Percentiles rank a stretch among this genome's conserved stretches.
phyloP scores from a whole-genome alignment of 2,797 vertebrate genomes.

The Lophotriccus pileatus region DNA sequence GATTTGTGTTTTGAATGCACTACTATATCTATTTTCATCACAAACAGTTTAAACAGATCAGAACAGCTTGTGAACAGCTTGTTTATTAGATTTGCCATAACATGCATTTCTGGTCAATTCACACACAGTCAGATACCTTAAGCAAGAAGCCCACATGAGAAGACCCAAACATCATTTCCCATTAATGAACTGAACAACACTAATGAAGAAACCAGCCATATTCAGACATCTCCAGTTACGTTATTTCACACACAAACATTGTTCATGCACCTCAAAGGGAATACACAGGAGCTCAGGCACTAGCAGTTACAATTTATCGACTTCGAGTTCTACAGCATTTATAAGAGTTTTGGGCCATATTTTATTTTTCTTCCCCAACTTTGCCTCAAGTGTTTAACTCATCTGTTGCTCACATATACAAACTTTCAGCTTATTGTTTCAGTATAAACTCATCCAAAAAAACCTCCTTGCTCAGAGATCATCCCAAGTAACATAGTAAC shows the following conservation, averaged over 20 bases:
- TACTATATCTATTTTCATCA: background rate
- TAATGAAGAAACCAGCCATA: background rate
- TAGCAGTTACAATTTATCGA: background rate
- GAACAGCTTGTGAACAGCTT: background rate
- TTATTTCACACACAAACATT: background rate
- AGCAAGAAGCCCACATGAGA: background rate
- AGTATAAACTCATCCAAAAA: background rate
- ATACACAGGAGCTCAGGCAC: background rate
- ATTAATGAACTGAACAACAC: background rate
- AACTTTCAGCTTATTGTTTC: background rate
- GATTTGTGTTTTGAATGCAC: background rate
- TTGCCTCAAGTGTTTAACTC: background rate
- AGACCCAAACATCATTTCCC: background rate
- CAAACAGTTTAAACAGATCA: background rate
- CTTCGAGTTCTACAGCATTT: background rate
- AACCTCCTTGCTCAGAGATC: background rate
- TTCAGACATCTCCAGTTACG: background rate
- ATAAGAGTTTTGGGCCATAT: background rate
- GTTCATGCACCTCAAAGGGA: background rate
- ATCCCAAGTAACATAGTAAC: background rate
- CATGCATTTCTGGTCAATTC: background rate
- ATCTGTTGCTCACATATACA: background rate
- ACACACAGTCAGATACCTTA: background rate
- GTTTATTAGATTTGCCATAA: background rate
- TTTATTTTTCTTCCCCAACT: background rate